Conservation (phyloP, 2,113 vertebrate genomes). For the Indicator maculatus region DNA sequence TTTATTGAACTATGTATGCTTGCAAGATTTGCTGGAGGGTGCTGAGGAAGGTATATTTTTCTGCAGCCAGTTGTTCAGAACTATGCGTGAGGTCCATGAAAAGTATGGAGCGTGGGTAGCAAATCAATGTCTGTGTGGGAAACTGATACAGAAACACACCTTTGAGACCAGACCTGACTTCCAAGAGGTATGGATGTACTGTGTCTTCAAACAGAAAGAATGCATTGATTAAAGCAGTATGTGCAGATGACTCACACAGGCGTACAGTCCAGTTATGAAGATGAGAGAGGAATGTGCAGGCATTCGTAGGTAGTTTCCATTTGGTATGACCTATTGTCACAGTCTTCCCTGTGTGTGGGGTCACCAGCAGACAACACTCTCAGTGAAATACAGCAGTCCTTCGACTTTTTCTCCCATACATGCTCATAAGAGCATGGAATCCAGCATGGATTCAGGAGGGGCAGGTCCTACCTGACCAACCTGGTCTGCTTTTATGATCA, state of each 20-base stretch:
- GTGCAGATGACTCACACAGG: not conserved
- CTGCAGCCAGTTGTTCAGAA: not conserved
- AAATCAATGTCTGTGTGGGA: not conserved
- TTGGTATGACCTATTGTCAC: not conserved
- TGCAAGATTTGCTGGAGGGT: not conserved
- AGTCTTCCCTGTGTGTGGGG: not conserved
- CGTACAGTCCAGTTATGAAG: not conserved
- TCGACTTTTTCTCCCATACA: not conserved
- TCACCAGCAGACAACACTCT: not conserved
- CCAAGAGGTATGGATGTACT: not conserved
- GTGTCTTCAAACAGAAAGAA: not conserved
- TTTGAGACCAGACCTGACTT: not conserved
- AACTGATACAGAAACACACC: not conserved
- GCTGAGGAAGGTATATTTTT: not conserved
- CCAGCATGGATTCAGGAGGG: too few relatives aligned
- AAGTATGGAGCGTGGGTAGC: not conserved
- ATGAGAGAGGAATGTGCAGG: not conserved
- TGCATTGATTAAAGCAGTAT: not conserved
- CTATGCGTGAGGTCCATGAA: not conserved
- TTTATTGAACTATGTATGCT: not conserved
- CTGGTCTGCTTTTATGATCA: too few relatives aligned
- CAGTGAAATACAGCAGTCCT: not conserved
- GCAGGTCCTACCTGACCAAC: too few relatives aligned
- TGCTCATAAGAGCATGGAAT: not conserved
- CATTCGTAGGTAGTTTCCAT: not conserved